Base-by-base conservation (phyloP, 2,113 vertebrate genomes). In the Diadophis punctatus region DNA sequence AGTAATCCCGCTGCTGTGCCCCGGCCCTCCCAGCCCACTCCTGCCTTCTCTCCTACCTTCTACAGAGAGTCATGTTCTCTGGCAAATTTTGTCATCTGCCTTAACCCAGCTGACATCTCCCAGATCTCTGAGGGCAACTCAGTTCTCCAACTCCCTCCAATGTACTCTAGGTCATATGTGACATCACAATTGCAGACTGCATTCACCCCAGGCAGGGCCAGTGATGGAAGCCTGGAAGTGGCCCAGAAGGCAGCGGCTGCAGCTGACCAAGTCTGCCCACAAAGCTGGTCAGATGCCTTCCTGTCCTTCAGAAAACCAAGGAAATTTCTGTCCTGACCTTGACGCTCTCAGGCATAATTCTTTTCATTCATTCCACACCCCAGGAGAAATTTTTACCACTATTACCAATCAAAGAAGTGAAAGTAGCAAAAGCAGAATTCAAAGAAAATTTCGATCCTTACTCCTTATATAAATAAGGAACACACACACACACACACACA, bases 51-150 rank as follows among this genome's bases (percentile, higher is more conserved):
- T 9, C 74, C 20, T 43, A 87, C 91, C 91, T 91, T 60, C 56
- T 34, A 87, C 91, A 91, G 85, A 87, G 85, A 87, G 91, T 87
- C 91, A 91, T 91, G 34, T 84, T 43, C 90, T 90, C 49, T 2
- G 68, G 90, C 46, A 56, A 89, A 89, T 89, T 48, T 60, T 27
- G 55, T 89, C 88, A 43, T 43, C 74, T 89, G 90, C 51, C 56
- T 60, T n/a, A 91, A 43, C 56, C 43, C 30, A 34, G 84, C 56
- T 4, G 85, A 63, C 85, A 91, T 91, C 60, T 87, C 49, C 91
- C 56, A 91, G 91, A 91, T 48, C 30, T 87, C 60, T 91, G 85
- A 51, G 91, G 91, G 85, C 91, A 10, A 51, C 85, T 63, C 55
- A 23, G 55, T 87, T 87, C 91, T 91, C 55, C 46, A 87, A 86